phyloP scores from a whole-genome alignment of 2,113 vertebrate genomes.

The Leuciscus idus region DNA sequence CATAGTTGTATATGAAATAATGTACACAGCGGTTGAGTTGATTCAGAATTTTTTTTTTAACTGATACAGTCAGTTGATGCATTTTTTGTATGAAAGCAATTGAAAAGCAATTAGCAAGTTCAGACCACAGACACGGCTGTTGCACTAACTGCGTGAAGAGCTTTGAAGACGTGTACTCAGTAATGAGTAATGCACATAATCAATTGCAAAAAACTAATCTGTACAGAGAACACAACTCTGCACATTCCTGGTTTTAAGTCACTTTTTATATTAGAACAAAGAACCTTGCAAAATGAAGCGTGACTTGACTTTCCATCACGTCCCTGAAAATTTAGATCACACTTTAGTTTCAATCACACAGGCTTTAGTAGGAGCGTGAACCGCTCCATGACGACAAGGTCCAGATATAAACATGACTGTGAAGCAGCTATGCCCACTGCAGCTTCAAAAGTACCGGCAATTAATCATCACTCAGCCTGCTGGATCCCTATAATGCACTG shows the following conservation, averaged over 20 bases:
- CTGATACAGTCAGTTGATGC: background rate
- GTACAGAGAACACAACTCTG: background rate
- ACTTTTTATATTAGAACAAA: constrained; percentile 10
- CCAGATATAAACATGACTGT: constrained; percentile 42
- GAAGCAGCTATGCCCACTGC: constrained; percentile 40
- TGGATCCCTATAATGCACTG: constrained; percentile 38
- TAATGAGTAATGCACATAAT: background rate
- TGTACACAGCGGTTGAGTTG: background rate
- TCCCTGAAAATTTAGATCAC: constrained; percentile 7
- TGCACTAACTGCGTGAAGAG: background rate
- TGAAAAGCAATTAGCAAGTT: constrained; percentile 25
- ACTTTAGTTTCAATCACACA: constrained; percentile 16
- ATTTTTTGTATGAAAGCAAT: background rate
- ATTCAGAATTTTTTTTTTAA: background rate
- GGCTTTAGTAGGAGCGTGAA: constrained; percentile 10
- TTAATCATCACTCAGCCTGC: constrained; percentile 51
- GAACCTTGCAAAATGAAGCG: background rate
- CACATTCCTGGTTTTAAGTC: constrained; percentile 8
- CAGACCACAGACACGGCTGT: background rate
- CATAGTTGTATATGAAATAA: background rate
- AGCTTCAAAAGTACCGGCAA: constrained; percentile 44
- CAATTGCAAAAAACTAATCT: background rate
- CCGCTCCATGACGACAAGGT: constrained; percentile 17
- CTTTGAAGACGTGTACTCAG: background rate
- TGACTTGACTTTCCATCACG: constrained; percentile 16